Evolutionary conservation across 2,797 vertebrate genomes (phyloP), one percentile per base, ranked within the genome.

Genomic region (Gobio occitaniae): DNA sequence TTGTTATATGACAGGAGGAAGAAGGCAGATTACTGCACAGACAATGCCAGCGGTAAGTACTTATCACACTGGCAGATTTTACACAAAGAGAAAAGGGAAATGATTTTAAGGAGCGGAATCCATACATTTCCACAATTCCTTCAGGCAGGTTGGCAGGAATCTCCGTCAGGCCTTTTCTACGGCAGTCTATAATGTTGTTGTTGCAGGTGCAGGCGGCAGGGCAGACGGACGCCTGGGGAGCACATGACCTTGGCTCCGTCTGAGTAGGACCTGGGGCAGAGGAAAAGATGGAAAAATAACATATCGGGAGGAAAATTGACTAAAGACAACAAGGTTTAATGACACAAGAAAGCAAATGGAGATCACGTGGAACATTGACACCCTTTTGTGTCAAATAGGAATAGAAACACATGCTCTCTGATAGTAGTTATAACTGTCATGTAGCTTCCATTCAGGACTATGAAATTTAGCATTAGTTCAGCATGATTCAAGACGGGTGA

Each of bases 121-220:
- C 98, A 98, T 94, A 99, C 98, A 99, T 98, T 94, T 99, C 98
- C 87, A 97, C 93, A 0, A 98, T 97, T 94, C 95, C 95, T 90
- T 99, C 98, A 0, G 98, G 98, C 50, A 99, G 93, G 93, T 98
- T 99, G 88, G 95, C 94, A 6, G 98, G 98, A 77, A 99, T 97
- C 91, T 99, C 98, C 0, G 94, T 97, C 41, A 99, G 91, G 72
- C 96, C 92, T 93, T 98, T 98, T 74, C 97, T 97, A 52, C 98
- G 95, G 91, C 98, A 99, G 92, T 99, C 98, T 93, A 99, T 96
- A 0, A 99, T 96, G 87, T 98, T 98, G 94, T 98, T 99, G 93
- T 98, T 99, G 91, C 98, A 99, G 90, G 95, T 97, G 93, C 98
- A 99, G 92, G 95, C 94, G 21, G 96, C 93, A 0, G 98, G 98